Base-by-base conservation (phyloP, 1,140 invertebrate species). In the Drosophila kohkoa region DNA sequence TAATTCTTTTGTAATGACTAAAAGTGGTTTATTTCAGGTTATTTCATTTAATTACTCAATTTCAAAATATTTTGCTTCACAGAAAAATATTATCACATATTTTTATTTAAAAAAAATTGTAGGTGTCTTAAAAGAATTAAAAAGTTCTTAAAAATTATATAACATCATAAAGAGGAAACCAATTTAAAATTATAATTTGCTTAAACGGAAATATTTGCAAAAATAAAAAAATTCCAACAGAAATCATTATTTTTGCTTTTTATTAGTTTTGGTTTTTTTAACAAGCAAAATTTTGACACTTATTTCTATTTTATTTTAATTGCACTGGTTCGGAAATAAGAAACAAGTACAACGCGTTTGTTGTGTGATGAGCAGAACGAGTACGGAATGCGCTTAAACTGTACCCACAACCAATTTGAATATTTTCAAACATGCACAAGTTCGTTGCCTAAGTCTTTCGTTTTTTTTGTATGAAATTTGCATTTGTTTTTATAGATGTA, bases 391-490 rank as follows among this genome's bases (percentile, higher is more conserved):
- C 48, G 16, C 20, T 59, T 74, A 35, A 48, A 57, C 32, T 51
- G 35, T 35, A 63, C 30, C 70, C 79, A 71, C 13, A 55, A 55
- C 80, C 71, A 64, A 51, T 65, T 73, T 64, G 4, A 57, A 41
- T 64, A 13, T 11, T 45, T 7, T 46, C 5, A 32, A 38, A 49
- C 8, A 32, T 35, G 25, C 51, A 71, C 52, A 88, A 89, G 85
- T 88, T 87, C 54, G 77, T 75, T 59, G 48, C 64, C 55, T 57
- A 66, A 81, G 71, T 85, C 77, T 66, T 83, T 79, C 32, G 69
- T 76, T 82, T 81, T 32, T n/a, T 1, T 25, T 35, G n/a, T 57
- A 51, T 52, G 55, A 70, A 49, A 49, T 30, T 52, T 52, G 8
- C 2, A 8, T 43, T 55, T 25, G 60, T 5, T 20, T 43, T 75